phyloP scores from a whole-genome alignment of 2,113 vertebrate genomes.

The Laticauda laticaudata region DNA sequence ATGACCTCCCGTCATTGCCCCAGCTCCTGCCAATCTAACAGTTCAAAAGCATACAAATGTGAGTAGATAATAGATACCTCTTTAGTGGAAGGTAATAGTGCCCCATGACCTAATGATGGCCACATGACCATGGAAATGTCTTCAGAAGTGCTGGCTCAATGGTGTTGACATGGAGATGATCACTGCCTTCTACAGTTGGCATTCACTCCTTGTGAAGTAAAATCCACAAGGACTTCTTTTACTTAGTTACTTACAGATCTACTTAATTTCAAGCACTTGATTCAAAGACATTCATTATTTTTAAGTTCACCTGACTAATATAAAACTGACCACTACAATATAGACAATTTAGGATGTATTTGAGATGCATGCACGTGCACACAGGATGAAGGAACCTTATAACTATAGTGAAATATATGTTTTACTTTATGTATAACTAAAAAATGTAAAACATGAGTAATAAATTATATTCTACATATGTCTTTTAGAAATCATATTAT shows the following conservation, averaged over 20 bases:
- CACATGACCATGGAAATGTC: neutral
- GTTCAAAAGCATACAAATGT: neutral
- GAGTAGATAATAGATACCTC: neutral
- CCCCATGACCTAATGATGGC: neutral
- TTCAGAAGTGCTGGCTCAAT: neutral
- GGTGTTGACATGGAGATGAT: neutral
- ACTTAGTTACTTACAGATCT: neutral
- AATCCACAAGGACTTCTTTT: neutral
- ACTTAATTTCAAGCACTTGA: neutral
- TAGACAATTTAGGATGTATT: neutral
- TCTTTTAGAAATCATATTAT: neutral
- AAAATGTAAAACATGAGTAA: neutral
- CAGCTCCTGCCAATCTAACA: neutral
- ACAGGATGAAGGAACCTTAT: neutral
- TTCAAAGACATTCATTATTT: neutral
- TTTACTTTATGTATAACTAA: slow-evolving; percentile 1
- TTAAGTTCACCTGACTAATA: neutral
- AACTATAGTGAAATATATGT: neutral
- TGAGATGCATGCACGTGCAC: rapidly evolving
- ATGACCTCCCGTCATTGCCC: neutral
- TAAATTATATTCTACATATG: neutral
- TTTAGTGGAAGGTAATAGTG: neutral
- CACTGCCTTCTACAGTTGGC: neutral
- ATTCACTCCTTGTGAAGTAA: neutral
- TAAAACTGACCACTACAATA: neutral